These are phyloP conservation scores for Actinia equina DNA, from an alignment of 64 coral and sea anemone genomes.

Conservation along the genomic window DNA sequence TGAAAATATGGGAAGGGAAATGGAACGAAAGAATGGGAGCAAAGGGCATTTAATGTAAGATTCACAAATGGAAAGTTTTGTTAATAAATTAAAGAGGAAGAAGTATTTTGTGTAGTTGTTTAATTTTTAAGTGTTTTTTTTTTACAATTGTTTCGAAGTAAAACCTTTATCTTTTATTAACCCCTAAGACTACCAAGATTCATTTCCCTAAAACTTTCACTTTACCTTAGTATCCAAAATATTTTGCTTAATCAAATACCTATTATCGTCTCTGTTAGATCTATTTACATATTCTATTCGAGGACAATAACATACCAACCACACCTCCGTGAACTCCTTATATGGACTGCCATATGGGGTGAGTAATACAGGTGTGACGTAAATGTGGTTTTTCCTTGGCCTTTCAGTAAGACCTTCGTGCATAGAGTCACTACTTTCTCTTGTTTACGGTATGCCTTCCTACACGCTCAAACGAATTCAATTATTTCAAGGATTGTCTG, in stretches of 20 bases:
- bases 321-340: neutral
- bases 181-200: no score
- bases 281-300: no score
- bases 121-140: neutral
- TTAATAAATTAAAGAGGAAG: neutral
- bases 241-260: neutral
- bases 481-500: neutral
- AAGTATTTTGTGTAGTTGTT: neutral
- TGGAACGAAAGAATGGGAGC: neutral
- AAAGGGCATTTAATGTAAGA: neutral
- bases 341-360: neutral
- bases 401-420: neutral
- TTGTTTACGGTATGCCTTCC: neutral
- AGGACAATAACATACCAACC: neutral
- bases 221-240: no score
- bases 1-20: constrained; percentile 1
- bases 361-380: neutral
- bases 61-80: neutral
- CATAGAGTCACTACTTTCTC: neutral
- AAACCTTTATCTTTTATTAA: no score
- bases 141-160: no score
- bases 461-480: neutral
- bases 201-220: no score
- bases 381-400: neutral
- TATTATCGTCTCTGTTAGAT: no score